phyloP scores from a whole-genome alignment of 2,113 vertebrate genomes.

The Pipra filicauda region DNA sequence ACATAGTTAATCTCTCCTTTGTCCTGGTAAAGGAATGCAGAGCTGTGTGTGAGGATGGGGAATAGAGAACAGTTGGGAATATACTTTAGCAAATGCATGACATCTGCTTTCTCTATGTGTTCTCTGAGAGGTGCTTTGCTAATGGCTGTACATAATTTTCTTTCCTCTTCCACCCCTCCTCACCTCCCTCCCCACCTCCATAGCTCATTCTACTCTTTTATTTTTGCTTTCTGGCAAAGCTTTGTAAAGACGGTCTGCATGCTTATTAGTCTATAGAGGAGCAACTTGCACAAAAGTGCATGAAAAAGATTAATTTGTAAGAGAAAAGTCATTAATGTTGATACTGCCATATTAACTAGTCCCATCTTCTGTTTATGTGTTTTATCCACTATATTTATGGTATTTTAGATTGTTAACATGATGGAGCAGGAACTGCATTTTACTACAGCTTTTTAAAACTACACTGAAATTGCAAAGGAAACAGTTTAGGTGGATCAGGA shows the following conservation, averaged over 20 bases:
- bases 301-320: background rate
- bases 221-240: background rate
- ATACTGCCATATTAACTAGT: background rate
- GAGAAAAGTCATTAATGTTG: background rate
- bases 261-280: background rate
- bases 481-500: background rate
- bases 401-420: background rate
- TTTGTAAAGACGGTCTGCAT: fast-evolving
- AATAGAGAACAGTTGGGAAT: background rate
- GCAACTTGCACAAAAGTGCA: background rate
- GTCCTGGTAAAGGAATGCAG: background rate
- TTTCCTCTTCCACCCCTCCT: background rate
- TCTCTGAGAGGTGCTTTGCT: background rate
- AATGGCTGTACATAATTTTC: background rate
- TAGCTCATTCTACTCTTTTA: background rate
- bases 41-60: background rate
- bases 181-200: background rate
- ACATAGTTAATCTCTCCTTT: background rate
- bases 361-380: background rate
- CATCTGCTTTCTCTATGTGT: background rate
- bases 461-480: background rate
- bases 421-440: background rate
- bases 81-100: background rate
- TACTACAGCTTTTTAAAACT: background rate
- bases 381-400: background rate